Percentiles rank a stretch among this genome's conserved stretches.
These are phyloP conservation scores for Malurus alboscapulatus DNA, from an alignment of 2,113 vertebrate genomes.

Conservation along the genomic window DNA sequence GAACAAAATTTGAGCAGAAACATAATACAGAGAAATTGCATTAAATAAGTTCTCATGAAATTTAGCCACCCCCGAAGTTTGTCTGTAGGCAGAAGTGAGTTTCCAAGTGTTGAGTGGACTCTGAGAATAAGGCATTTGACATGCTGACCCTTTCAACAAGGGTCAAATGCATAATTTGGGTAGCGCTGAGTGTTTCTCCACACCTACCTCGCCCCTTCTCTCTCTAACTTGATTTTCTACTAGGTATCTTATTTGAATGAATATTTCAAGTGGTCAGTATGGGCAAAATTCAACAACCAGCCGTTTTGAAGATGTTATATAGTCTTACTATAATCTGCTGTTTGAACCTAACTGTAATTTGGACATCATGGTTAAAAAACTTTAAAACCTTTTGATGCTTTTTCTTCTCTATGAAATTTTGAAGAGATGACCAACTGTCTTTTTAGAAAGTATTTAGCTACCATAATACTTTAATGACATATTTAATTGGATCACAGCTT, in stretches of 20 bases:
- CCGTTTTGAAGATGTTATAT: neutral
- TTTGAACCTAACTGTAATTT: neutral
- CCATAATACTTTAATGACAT: conserved; percentile 68
- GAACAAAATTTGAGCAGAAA: neutral
- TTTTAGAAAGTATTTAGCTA: conserved; percentile 65
- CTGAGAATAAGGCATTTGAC: conserved; percentile 31
- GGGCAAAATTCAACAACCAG: neutral
- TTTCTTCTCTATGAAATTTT: neutral
- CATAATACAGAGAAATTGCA: neutral
- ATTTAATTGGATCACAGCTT: conserved; percentile 79
- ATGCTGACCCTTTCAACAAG: conserved; percentile 34
- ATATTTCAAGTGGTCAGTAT: conserved; percentile 11
- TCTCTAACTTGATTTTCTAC: conserved; percentile 13
- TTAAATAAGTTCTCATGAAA: neutral
- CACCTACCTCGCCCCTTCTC: neutral
- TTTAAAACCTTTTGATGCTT: neutral
- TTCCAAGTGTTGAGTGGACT: conserved; percentile 29
- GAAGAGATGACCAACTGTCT: conserved; percentile 34
- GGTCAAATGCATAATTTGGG: conserved; percentile 32
- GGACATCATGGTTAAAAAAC: neutral
- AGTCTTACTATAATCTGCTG: neutral
- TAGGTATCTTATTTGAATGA: neutral
- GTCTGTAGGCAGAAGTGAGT: neutral
- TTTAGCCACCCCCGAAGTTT: neutral
- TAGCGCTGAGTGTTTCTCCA: neutral